Evolutionary conservation across 2,797 vertebrate species (phyloP).

Genomic region (Pristis pectinata): DNA sequence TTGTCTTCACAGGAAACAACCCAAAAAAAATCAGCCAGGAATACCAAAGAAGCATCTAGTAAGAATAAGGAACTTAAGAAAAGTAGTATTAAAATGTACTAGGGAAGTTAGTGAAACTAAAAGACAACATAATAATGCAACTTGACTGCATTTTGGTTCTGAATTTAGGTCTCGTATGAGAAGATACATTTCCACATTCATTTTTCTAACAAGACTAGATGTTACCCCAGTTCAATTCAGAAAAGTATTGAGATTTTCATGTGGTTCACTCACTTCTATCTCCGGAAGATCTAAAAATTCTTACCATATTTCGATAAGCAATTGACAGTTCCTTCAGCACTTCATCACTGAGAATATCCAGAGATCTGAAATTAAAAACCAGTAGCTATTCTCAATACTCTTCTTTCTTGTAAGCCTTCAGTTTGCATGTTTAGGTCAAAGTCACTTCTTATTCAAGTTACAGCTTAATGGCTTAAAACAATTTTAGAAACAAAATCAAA

Average conservation of each 20-base stretch:
- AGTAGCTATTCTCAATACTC: conserved; percentile 14
- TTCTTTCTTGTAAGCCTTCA: neutral
- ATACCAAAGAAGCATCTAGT: too few species aligned
- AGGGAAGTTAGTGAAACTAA: too few species aligned
- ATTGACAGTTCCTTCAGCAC: conserved; percentile 80
- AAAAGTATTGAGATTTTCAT: neutral
- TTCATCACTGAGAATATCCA: conserved; percentile 87
- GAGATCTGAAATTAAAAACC: conserved; percentile 63
- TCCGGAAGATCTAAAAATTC: conserved; percentile 42
- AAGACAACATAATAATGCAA: too few species aligned
- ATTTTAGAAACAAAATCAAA: neutral
- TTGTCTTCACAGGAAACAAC: too few species aligned
- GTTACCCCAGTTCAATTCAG: neutral
- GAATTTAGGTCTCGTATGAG: too few species aligned
- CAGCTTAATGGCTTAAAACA: neutral
- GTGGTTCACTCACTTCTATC: neutral
- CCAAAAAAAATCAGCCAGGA: too few species aligned
- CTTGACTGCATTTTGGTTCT: too few species aligned
- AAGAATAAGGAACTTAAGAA: too few species aligned
- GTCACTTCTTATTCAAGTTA: neutral
- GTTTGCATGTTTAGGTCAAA: too few species aligned
- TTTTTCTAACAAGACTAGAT: neutral
- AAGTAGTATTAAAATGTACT: too few species aligned
- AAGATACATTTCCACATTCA: neutral
- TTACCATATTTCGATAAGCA: conserved; percentile 86